These are phyloP conservation scores for Brachyalestes nurse DNA, from an alignment of 2,797 vertebrate species.

Conservation along the genomic window DNA sequence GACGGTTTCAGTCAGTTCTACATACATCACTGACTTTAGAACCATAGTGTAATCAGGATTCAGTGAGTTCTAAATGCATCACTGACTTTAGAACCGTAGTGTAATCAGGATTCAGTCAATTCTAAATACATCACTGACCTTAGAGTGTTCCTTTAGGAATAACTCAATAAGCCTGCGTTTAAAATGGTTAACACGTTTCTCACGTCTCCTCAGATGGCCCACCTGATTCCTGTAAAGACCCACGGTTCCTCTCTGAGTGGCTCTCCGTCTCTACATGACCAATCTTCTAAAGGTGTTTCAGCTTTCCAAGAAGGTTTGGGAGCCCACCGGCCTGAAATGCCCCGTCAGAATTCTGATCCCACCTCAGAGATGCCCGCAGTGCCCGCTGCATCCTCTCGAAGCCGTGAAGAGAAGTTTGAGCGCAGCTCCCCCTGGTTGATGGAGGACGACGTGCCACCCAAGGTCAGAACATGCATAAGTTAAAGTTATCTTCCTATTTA, in stretches of 20 bases:
- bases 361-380: slow-evolving; percentile 90
- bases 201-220: slow-evolving; percentile 77
- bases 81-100: too few species aligned
- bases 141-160: too few species aligned
- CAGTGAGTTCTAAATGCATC: too few species aligned
- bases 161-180: background rate
- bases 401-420: slow-evolving; percentile 85
- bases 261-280: slow-evolving; percentile 94
- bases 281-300: slow-evolving; percentile 84
- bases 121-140: too few species aligned
- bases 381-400: slow-evolving; percentile 73
- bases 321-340: slow-evolving; percentile 90
- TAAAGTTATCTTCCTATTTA: too few species aligned
- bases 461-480: slow-evolving; percentile 60
- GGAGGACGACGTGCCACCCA: slow-evolving; percentile 80
- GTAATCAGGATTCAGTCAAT: too few species aligned
- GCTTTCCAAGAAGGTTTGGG: slow-evolving; percentile 84
- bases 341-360: slow-evolving; percentile 95
- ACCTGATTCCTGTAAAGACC: slow-evolving; percentile 93
- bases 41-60: too few species aligned
- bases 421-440: slow-evolving; percentile 87
- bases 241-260: slow-evolving; percentile 90
- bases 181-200: too few species aligned
- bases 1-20: too few species aligned
- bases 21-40: too few species aligned